These are phyloP conservation scores for Dreissena rostriformis DNA, from an alignment of 1,140 invertebrate genomes.

Conservation along the genomic window DNA sequence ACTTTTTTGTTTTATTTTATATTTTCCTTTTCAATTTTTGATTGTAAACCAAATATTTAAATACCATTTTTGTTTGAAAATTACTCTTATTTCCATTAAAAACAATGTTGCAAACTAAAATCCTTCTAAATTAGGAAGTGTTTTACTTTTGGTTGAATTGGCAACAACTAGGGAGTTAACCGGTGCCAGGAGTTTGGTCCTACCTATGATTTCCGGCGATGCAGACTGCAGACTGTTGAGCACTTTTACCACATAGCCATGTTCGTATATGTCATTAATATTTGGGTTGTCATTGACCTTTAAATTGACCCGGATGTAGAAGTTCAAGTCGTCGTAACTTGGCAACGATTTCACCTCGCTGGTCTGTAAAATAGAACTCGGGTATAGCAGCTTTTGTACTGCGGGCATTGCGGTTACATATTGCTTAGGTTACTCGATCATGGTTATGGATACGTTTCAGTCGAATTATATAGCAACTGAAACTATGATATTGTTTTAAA, in stretches of 20 bases:
- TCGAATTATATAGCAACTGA: neutral
- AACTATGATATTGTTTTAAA: too few relatives aligned
- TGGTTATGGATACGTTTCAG: neutral
- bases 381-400: too few relatives aligned
- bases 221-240: conserved; percentile 89
- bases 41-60: too few relatives aligned
- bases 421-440: neutral
- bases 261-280: conserved; percentile 59
- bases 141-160: neutral
- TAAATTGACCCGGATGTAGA: conserved; percentile 79
- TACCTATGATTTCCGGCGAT: conserved; percentile 16
- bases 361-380: neutral
- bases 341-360: conserved; percentile 85
- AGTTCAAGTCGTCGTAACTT: conserved; percentile 93
- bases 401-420: neutral
- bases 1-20: too few relatives aligned
- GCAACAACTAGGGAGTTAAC: neutral
- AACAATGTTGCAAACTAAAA: neutral
- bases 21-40: too few relatives aligned
- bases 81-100: neutral
- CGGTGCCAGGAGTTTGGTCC: neutral
- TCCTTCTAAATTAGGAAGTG: neutral
- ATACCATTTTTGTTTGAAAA: too few relatives aligned
- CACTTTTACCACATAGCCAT: conserved; percentile 92
- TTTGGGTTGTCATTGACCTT: conserved; percentile 65